These are phyloP conservation scores for Echinarachnius parma DNA, from an alignment of 53 echinoderm and acorn worm species.

Conservation along the genomic window DNA sequence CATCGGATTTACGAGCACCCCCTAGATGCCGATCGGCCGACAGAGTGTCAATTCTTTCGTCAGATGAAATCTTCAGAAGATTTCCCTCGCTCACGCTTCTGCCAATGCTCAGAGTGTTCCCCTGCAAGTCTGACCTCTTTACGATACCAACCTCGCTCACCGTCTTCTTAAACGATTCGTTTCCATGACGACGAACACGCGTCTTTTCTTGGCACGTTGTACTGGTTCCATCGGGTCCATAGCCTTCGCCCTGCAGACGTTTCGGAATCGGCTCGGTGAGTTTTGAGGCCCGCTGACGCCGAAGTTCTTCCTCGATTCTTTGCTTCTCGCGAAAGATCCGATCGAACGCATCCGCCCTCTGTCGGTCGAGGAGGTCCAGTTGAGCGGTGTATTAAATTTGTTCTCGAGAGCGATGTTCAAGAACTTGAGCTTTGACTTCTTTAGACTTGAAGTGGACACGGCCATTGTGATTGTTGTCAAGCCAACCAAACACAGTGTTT, in stretches of 20 bases:
- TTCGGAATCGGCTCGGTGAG: constrained; percentile 16
- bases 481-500: too few species aligned
- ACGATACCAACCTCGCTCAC: too few species aligned
- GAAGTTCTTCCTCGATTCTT: constrained; percentile 16
- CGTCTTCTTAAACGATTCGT: too few species aligned
- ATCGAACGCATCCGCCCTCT: not conserved
- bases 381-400: constrained; percentile 8
- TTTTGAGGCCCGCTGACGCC: constrained; percentile 5
- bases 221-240: not conserved
- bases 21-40: too few species aligned
- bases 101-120: constrained; percentile 15
- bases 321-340: constrained; percentile 5
- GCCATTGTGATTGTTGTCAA: too few species aligned
- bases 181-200: not conserved
- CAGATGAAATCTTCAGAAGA: not conserved
- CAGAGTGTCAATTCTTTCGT: too few species aligned
- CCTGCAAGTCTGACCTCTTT: too few species aligned
- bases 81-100: constrained; percentile 16
- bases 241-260: not conserved
- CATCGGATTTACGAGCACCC: not conserved
- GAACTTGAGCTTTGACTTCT: constrained; percentile 16
- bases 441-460: too few species aligned
- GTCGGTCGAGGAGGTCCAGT: not conserved
- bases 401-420: constrained; percentile 27
- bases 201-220: not conserved